Percentiles rank a stretch among this genome's conserved stretches.
Conservation (phyloP, 64 coral and sea anemone genomes). For the Hydrozoanthus tunicans region DNA sequence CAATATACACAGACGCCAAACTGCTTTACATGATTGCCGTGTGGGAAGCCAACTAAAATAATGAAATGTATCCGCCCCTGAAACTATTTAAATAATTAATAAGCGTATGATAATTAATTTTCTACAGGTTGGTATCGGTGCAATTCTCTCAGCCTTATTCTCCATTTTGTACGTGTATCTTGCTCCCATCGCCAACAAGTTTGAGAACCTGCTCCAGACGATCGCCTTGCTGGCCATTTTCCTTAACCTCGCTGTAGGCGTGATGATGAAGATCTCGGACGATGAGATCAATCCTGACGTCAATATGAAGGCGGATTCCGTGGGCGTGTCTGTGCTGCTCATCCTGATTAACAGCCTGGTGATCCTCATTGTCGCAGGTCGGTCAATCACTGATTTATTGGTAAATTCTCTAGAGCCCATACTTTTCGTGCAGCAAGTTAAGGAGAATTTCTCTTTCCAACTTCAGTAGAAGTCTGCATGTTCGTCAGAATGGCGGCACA, state of each 20-base stretch:
- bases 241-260: conserved; percentile 75
- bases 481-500: no score
- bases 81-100: background rate
- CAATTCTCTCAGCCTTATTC: conserved; percentile 67
- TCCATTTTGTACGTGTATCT: conserved; percentile 64
- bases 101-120: background rate
- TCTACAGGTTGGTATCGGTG: conserved; percentile 71
- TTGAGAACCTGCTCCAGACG: conserved; percentile 70
- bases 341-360: conserved; percentile 48
- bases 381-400: background rate
- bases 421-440: background rate
- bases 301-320: conserved; percentile 36
- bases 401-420: background rate
- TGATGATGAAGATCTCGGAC: conserved; percentile 65
- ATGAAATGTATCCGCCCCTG: no score
- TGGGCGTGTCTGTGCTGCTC: conserved; percentile 12
- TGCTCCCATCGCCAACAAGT: conserved; percentile 67
- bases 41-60: no score
- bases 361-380: conserved; percentile 36
- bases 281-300: conserved; percentile 34
- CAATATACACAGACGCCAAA: no score
- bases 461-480: no score
- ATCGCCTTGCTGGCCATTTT: conserved; percentile 78
- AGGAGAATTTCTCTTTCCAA: no score
- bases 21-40: no score